Conservation (phyloP, 2,888 invertebrate genomes). For the Eupithecia subumbrata region DNA sequence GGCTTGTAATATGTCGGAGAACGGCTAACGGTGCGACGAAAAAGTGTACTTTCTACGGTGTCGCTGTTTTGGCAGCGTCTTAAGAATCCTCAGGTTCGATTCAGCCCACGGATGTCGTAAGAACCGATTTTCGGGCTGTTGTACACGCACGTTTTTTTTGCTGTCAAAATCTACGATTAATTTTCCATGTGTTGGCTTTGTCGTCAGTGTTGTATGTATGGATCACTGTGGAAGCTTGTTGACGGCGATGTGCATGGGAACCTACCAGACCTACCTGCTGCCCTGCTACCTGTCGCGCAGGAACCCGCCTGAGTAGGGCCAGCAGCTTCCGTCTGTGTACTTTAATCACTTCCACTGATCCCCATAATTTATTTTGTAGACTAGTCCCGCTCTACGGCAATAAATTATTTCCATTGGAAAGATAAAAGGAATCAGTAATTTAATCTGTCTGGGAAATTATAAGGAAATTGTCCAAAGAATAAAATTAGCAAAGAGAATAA, state of each 20-base stretch:
- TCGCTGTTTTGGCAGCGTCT: too few species aligned
- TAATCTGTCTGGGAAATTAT: not conserved
- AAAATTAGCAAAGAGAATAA: not conserved
- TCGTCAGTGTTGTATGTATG: too few species aligned
- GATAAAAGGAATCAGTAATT: not conserved
- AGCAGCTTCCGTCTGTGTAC: not conserved
- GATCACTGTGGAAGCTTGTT: too few species aligned
- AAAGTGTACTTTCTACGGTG: too few species aligned
- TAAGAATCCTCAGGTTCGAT: not conserved
- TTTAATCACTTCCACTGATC: not conserved
- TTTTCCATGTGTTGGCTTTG: too few species aligned
- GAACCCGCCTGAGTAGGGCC: not conserved
- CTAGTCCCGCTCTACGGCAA: not conserved
- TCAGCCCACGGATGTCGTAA: not conserved
- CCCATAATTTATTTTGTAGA: not conserved
- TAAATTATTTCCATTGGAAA: not conserved
- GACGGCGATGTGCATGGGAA: too few species aligned
- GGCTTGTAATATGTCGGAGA: too few species aligned
- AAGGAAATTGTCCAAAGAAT: not conserved
- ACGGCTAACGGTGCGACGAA: too few species aligned
- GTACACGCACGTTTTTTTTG: too few species aligned
- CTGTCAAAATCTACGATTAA: too few species aligned
- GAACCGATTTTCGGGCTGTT: not conserved
- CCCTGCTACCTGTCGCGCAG: too few species aligned
- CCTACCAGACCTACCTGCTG: too few species aligned